Conservation (phyloP, 1,140 invertebrate genomes). For the Diorhabda elongata region DNA sequence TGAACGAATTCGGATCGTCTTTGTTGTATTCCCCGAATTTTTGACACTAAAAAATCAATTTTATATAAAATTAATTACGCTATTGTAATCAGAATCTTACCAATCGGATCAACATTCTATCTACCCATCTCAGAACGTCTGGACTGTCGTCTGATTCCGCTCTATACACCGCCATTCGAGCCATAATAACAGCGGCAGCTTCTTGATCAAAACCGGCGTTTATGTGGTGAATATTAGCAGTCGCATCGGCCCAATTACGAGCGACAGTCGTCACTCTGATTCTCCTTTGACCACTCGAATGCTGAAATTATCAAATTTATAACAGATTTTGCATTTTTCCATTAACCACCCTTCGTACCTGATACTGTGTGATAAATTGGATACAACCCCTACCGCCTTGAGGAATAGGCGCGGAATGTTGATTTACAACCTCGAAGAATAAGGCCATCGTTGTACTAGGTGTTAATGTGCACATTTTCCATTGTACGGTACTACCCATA, state of each 20-base stretch:
- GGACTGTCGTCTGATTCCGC: constrained; percentile 95
- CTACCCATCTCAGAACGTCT: constrained; percentile 97
- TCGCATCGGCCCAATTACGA: constrained; percentile 86
- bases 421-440: constrained; percentile 97
- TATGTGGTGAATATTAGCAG: constrained; percentile 73
- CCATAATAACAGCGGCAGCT: constrained; percentile 95
- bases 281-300: constrained; percentile 91
- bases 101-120: constrained; percentile 94
- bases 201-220: constrained; percentile 97
- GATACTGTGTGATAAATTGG: constrained; percentile 91
- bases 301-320: constrained; percentile 45
- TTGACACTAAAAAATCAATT: constrained; percentile 76
- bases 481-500: constrained; percentile 94
- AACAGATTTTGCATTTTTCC: not conserved
- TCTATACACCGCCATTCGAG: constrained; percentile 90
- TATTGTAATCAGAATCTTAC: constrained; percentile 53
- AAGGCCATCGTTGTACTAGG: constrained; percentile 89
- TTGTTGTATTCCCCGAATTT: constrained; percentile 98
- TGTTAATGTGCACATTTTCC: constrained; percentile 95
- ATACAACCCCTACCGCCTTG: constrained; percentile 94
- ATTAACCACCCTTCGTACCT: constrained; percentile 25
- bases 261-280: constrained; percentile 96
- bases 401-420: constrained; percentile 91
- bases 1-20: constrained; percentile 95
- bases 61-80: not conserved